Base-by-base conservation (phyloP, 2,888 invertebrate species). In the Brenthis ino region DNA sequence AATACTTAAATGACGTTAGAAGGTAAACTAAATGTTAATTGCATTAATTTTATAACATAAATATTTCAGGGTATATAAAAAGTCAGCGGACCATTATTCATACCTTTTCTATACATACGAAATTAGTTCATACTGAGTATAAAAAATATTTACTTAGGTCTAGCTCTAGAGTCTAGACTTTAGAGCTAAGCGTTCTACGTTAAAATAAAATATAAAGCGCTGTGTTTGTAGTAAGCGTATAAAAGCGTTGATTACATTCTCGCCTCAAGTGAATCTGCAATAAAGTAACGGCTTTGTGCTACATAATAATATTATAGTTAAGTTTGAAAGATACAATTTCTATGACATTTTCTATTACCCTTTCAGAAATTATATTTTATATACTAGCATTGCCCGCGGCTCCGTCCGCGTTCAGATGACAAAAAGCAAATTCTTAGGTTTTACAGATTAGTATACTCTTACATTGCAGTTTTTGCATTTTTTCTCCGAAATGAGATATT, bases 221-320 rank as follows among this genome's bases (percentile, higher is more conserved):
- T 20, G 57, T 47, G 43, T 47, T 47, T 57, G 37, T 24, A 47
- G 57, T 20, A 57, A 57, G 13, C 20, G 43, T 57, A 57, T 43
- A 47, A 57, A 43, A 43, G 57, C 20, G 43, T 57, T 57, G 43
- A 57, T 57, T 57, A 43, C 43, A 56, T 47, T 43, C 20, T 43
- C 13, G 6, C 5, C 43, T 57, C 43, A 24, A 57, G 20, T 57
- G 57, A 57, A 57, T 43, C 47, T 6, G 57, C 20, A 47, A 47
- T 57, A 57, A 16, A 57, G 57, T 57, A 16, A 37, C 13, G 16
- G 56, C 56, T 33, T 33, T 56, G 56, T 33, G 33, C 14, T 33
- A 33, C 6, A 33, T 33, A 33, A 33, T 43, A 12, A n/a, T 37
- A 56, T 16, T 43, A 13, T 12, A 20, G 43, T 56, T 43, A 43